phyloP scores from a whole-genome alignment of 2,888 invertebrate genomes.

The Dendrolimus houi region DNA sequence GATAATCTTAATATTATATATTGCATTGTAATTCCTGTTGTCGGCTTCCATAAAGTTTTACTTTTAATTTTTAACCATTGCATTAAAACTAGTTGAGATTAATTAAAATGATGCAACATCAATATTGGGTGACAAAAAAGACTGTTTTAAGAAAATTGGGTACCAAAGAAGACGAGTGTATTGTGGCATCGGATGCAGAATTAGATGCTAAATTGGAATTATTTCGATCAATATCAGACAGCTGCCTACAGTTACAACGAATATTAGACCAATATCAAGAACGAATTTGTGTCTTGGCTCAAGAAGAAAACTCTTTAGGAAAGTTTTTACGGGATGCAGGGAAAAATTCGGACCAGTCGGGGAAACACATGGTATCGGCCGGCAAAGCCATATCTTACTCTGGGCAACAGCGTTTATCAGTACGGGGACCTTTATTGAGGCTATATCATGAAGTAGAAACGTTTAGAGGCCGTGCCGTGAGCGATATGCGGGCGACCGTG shows the following conservation, averaged over 20 bases:
- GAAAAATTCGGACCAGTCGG: slow-evolving; percentile 91
- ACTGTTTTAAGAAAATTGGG: slow-evolving; percentile 94
- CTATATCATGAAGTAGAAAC: slow-evolving; percentile 98
- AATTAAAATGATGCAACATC: slow-evolving; percentile 86
- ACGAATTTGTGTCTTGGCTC: slow-evolving; percentile 91
- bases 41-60: too few species aligned
- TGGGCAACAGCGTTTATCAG: slow-evolving; percentile 93
- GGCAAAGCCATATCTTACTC: slow-evolving; percentile 92
- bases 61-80: neutral
- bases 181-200: slow-evolving; percentile 96
- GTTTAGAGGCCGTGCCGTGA: slow-evolving; percentile 94
- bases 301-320: slow-evolving; percentile 96
- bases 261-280: slow-evolving; percentile 96
- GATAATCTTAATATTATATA: too few species aligned
- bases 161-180: slow-evolving; percentile 97
- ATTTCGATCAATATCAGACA: slow-evolving; percentile 94
- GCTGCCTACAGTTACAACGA: slow-evolving; percentile 89
- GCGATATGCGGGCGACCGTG: slow-evolving; percentile 93
- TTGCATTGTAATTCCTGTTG: too few species aligned
- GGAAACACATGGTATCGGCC: slow-evolving; percentile 74
- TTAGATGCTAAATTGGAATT: slow-evolving; percentile 97
- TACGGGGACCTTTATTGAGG: slow-evolving; percentile 89
- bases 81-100: slow-evolving; percentile 5
- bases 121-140: slow-evolving; percentile 99
- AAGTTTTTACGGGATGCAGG: slow-evolving; percentile 96